Conservation (phyloP, 2,797 vertebrate species). For the Protosalanx chinensis region DNA sequence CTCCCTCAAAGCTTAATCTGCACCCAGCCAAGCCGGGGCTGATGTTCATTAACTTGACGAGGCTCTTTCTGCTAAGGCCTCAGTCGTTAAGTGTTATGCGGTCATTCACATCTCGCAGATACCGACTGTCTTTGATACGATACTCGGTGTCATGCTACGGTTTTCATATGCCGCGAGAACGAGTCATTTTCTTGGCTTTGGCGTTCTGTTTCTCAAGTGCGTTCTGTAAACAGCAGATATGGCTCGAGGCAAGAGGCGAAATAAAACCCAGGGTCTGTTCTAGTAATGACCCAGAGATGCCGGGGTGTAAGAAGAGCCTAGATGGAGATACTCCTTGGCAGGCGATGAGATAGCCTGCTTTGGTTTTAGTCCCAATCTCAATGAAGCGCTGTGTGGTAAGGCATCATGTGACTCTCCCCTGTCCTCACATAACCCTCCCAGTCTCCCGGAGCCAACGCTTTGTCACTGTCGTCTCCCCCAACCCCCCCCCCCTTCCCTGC, state of each 20-base stretch:
- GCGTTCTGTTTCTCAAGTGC: no score
- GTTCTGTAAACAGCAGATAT: no score
- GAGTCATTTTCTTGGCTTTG: no score
- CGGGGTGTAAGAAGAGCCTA: no score
- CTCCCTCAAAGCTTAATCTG: slow-evolving; percentile 1
- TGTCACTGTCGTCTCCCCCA: background rate
- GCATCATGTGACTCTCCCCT: slow-evolving; percentile 14
- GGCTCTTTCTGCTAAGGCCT: background rate
- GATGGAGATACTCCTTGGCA: no score
- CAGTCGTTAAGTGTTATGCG: background rate
- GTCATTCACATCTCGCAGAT: background rate
- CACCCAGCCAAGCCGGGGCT: slow-evolving; percentile 15
- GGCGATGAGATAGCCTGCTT: background rate
- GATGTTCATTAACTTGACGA: slow-evolving; percentile 6
- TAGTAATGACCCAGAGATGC: no score
- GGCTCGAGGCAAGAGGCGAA: no score
- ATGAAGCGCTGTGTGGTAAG: background rate
- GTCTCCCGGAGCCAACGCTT: no score
- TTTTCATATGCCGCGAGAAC: no score
- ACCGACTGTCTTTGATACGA: background rate
- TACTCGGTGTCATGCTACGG: no score
- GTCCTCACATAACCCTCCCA: slow-evolving; percentile 39
- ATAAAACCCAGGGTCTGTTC: no score
- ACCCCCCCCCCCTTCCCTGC: background rate
- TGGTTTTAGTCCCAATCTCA: background rate